These are phyloP conservation scores for Seriola aureovittata DNA, from an alignment of 2,113 vertebrate species.

Conservation along the genomic window DNA sequence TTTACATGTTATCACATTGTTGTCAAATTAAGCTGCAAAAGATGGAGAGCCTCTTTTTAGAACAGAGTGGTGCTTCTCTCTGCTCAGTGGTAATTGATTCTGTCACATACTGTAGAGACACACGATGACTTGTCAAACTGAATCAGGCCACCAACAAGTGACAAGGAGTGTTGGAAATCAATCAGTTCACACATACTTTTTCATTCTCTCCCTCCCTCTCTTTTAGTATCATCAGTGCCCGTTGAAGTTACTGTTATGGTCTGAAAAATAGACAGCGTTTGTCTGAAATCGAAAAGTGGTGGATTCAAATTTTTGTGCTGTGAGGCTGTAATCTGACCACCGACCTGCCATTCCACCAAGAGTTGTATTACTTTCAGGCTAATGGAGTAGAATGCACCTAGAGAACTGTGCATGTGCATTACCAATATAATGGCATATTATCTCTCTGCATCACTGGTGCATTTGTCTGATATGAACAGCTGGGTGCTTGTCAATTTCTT, in stretches of 20 bases:
- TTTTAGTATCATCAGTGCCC: background rate
- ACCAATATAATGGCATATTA: background rate
- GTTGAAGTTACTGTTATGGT: too few relatives aligned
- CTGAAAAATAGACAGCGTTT: background rate
- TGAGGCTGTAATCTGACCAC: background rate
- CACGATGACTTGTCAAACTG: background rate
- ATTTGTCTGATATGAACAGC: conserved; percentile 58
- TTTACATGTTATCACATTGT: background rate
- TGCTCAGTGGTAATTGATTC: background rate
- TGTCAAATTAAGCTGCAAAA: background rate
- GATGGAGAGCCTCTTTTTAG: background rate
- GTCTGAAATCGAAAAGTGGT: background rate
- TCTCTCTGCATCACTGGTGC: background rate
- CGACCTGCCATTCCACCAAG: background rate
- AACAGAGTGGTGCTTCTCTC: background rate
- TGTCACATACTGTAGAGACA: background rate
- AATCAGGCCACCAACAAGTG: background rate
- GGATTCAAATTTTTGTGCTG: background rate
- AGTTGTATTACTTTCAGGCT: background rate
- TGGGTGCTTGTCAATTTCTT: conserved; percentile 23
- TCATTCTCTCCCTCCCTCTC: background rate
- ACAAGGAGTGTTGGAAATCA: background rate
- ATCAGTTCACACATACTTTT: background rate
- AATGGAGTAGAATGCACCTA: background rate
- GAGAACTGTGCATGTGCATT: background rate